Evolutionary conservation across 2,797 vertebrate species (phyloP).

Genomic region (Lerista edwardsae): DNA sequence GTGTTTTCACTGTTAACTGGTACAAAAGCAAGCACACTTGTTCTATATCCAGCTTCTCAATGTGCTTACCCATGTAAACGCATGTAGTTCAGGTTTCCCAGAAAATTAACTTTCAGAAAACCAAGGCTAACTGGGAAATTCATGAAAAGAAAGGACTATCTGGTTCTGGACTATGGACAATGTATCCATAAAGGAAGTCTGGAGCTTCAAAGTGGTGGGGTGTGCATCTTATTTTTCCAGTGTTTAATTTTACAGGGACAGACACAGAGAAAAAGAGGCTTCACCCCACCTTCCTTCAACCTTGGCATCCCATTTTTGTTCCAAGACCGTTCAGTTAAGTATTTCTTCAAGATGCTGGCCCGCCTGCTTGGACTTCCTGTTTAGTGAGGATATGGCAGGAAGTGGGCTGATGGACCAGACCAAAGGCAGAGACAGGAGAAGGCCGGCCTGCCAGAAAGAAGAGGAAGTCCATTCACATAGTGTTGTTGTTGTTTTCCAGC

Average conservation of each 20-base stretch:
- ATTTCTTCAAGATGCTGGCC: slow-evolving; percentile 40
- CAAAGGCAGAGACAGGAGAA: neutral
- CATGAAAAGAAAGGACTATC: slow-evolving; percentile 27
- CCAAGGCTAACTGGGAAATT: neutral
- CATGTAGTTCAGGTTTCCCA: slow-evolving; percentile 22
- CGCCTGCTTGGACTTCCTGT: slow-evolving; percentile 20
- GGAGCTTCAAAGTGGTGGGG: slow-evolving; percentile 35
- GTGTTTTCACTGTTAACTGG: slow-evolving; percentile 27
- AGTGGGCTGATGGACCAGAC: slow-evolving; percentile 26
- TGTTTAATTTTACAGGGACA: slow-evolving; percentile 62
- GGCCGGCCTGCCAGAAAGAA: slow-evolving; percentile 31
- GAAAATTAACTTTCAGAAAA: slow-evolving; percentile 25
- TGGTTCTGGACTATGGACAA: slow-evolving; percentile 62
- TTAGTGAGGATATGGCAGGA: slow-evolving; percentile 43
- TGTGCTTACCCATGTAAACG: slow-evolving; percentile 46
- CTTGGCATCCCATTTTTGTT: slow-evolving; percentile 43
- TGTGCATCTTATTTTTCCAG: slow-evolving; percentile 56
- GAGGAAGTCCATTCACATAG: slow-evolving; percentile 66
- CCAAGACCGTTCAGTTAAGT: slow-evolving; percentile 37
- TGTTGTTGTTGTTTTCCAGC: slow-evolving; percentile 58
- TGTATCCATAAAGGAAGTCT: slow-evolving; percentile 57
- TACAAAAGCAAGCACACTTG: slow-evolving; percentile 1
- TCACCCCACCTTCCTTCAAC: slow-evolving; percentile 26
- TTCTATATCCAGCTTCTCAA: neutral
- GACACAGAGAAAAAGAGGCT: slow-evolving; percentile 22